Base-by-base conservation (phyloP, 2,888 invertebrate species). In the Oscheius sp. region DNA sequence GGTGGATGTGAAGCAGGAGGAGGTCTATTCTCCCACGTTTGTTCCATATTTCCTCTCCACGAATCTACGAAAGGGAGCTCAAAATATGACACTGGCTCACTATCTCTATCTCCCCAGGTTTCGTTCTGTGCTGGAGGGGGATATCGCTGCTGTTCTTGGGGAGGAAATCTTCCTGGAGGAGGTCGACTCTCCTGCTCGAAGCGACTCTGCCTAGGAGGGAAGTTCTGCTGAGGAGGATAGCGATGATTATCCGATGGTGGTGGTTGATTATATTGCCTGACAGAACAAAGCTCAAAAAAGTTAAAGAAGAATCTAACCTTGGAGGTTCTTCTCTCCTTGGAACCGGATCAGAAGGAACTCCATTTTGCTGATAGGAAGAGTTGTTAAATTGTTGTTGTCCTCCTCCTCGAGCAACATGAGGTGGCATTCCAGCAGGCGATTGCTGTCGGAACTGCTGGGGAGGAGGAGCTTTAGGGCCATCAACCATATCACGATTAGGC, bases 341-440 rank as follows among this genome's bases (percentile, higher is more conserved):
- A 8, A 20, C 20, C 1, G 34, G 33, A 55, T 55, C 55, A 23
- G 34, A 29, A 1, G 52, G 52, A 15, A 29, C 6, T 37, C 20
- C 2, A 23, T 48, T 20, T 23, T 15, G 20, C 25, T 17, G 23
- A 3, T 20, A 3, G 12, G 48, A 12, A 48, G 48, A 23, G 5
- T 20, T 48, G 25, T 20, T 15, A 37, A 10, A 10, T 37, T 37
- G 37, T 10, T 8, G 15, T 37, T 42, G 5, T n/a, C 5, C 17
- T 3, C 42, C 4, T n/a, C n/a, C 15, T 42, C 25, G 17, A 57
- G 58, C 37, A 68, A 68, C 10, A 68, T n/a, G 61, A 6, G 68
- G 68, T 23, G 68, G 68, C 17, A 68, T 61, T 12, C 68, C 68
- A 31, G 37, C 39, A 34, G 68, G 68, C 5, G 48, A n/a, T n/a